phyloP scores from a whole-genome alignment of 2,113 vertebrate genomes.

The Onychostruthus taczanowskii region DNA sequence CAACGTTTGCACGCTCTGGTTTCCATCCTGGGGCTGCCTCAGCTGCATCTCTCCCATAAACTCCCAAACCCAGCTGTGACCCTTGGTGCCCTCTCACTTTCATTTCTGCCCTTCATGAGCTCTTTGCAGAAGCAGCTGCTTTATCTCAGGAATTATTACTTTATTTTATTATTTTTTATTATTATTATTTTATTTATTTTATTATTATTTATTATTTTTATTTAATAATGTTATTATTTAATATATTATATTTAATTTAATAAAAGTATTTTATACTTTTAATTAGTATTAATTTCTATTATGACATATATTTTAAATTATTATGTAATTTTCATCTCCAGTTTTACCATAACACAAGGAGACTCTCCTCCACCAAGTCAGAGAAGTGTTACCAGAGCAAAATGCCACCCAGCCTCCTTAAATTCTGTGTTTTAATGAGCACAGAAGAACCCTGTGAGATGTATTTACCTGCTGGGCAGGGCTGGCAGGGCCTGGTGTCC shows the following conservation, averaged over 20 bases:
- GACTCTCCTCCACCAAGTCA: rapidly evolving
- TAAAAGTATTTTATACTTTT: neutral
- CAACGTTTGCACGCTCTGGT: neutral
- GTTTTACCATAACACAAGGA: neutral
- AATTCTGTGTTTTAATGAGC: neutral
- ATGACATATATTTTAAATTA: neutral
- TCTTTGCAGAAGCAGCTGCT: neutral
- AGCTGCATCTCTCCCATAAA: neutral
- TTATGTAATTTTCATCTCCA: neutral
- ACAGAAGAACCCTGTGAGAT: neutral
- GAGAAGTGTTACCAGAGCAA: neutral
- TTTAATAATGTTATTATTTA: too few species aligned
- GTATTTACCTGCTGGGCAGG: conserved; percentile 78
- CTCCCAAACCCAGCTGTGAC: neutral
- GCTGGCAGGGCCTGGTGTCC: conserved; percentile 62
- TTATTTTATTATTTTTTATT: neutral
- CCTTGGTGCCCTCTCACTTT: neutral
- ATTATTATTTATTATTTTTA: too few species aligned
- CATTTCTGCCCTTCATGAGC: neutral
- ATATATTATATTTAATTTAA: neutral
- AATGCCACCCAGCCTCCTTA: rapidly evolving
- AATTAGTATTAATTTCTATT: neutral
- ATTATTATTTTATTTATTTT: neutral
- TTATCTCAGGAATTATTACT: neutral
- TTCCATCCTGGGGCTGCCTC: neutral